Conservation (phyloP, 2,888 invertebrate species). For the Platypus cylindrus region DNA sequence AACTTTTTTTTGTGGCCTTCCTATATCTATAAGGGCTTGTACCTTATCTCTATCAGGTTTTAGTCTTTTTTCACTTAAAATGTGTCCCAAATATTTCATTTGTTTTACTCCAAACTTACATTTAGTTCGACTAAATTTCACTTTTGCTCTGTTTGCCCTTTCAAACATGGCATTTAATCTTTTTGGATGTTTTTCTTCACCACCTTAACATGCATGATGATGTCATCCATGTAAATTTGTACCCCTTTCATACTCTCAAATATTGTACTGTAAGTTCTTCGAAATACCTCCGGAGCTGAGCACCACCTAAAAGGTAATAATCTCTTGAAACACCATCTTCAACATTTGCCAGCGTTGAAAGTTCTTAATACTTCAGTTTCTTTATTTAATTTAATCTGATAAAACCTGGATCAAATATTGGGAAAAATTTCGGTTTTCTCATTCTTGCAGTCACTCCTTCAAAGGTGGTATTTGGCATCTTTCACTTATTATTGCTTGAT, state of each 20-base stretch:
- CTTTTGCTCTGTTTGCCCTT: conserved; percentile 12
- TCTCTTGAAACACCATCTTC: too few species aligned
- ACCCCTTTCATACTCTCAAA: conserved; percentile 10
- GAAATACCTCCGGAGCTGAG: conserved; percentile 10
- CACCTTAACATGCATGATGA: conserved; percentile 14
- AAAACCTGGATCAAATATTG: too few species aligned
- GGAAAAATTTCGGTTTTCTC: too few species aligned
- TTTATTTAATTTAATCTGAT: too few species aligned
- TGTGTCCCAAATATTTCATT: conserved; percentile 19
- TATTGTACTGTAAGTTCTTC: conserved; percentile 4
- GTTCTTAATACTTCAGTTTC: too few species aligned
- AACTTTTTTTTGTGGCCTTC: conserved; percentile 20
- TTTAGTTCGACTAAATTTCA: conserved; percentile 19
- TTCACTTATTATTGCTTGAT: too few species aligned
- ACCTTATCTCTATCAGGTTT: conserved; percentile 16
- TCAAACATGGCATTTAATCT: conserved; percentile 15
- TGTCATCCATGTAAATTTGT: conserved; percentile 16
- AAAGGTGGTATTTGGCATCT: too few species aligned
- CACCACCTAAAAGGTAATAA: too few species aligned
- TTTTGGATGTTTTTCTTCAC: conserved; percentile 13
- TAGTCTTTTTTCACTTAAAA: conserved; percentile 15
- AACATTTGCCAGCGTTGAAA: too few species aligned
- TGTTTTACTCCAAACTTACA: conserved; percentile 16
- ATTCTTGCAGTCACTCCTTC: too few species aligned
- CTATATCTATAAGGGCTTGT: conserved; percentile 15